Percentiles rank a stretch among this genome's conserved stretches.
Conservation (phyloP, 2,797 vertebrate genomes). For the Pogoniulus pusillus region DNA sequence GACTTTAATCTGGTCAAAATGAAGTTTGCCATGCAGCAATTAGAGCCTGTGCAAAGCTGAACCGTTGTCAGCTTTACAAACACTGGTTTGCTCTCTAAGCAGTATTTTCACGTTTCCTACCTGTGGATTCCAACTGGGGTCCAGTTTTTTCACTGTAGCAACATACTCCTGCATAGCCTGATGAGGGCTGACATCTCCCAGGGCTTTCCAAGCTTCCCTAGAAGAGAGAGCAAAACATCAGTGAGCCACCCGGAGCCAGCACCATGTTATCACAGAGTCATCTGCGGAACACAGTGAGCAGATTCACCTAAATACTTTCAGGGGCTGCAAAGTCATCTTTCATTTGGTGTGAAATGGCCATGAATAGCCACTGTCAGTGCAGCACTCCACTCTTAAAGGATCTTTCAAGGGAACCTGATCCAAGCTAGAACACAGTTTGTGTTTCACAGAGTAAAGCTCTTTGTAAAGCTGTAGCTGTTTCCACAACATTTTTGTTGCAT, state of each 20-base stretch:
- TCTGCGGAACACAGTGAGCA: not conserved
- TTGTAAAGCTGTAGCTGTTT: not conserved
- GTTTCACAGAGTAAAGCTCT: not conserved
- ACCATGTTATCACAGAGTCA: not conserved
- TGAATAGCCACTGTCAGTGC: not conserved
- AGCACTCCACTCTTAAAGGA: not conserved
- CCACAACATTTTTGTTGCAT: not conserved
- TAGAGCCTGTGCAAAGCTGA: not conserved
- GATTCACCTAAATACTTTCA: not conserved
- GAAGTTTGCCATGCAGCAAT: constrained; percentile 44
- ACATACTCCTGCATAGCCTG: constrained; percentile 96
- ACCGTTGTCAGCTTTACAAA: not conserved
- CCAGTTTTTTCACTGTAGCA: constrained; percentile 86
- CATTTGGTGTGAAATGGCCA: not conserved
- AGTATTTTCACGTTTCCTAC: constrained; percentile 69
- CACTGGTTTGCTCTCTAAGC: fast-evolving
- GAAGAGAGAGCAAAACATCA: constrained; percentile 13
- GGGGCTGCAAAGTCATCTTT: not conserved
- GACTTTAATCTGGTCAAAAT: constrained; percentile 23
- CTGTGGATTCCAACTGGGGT: constrained; percentile 89
- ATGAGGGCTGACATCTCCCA: constrained; percentile 86
- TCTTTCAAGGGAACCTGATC: not conserved
- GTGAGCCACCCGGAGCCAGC: not conserved
- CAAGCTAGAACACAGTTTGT: not conserved
- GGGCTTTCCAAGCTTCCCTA: constrained; percentile 97